Evolutionary conservation across 2,888 invertebrate genomes (phyloP).

Genomic region (Pseudococcus jackbeardsleyi): DNA sequence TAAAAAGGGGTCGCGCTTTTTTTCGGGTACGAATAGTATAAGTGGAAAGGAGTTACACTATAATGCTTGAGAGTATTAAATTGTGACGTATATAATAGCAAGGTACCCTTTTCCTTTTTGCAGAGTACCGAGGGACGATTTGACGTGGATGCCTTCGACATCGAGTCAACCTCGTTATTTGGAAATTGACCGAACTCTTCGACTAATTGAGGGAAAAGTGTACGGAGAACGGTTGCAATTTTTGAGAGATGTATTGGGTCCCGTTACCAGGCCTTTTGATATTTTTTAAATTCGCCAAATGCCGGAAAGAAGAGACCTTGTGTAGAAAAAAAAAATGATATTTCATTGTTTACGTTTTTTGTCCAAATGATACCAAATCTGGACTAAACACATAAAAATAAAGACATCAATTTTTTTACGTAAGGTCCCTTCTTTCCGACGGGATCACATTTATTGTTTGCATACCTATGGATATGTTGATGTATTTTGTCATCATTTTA

Average conservation of each 20-base stretch:
- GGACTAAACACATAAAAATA: no score
- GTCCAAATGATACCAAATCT: no score
- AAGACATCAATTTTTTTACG: no score
- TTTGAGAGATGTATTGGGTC: conserved; percentile 20
- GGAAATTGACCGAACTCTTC: conserved; percentile 12
- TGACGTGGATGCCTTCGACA: conserved; percentile 34
- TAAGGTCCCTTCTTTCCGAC: no score
- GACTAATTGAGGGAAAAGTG: conserved; percentile 26
- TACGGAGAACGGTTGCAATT: conserved; percentile 36
- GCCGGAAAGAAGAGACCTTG: no score
- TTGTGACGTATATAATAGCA: not conserved
- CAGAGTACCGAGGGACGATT: conserved; percentile 14
- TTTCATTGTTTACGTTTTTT: no score
- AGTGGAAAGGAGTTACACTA: not conserved
- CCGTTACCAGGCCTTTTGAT: conserved; percentile 14
- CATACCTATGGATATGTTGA: no score
- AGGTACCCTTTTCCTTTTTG: not conserved
- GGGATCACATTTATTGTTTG: no score
- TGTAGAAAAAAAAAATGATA: no score
- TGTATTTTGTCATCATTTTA: no score
- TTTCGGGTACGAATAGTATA: not conserved
- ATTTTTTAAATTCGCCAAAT: not conserved
- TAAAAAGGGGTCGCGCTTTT: not conserved
- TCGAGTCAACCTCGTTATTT: conserved; percentile 47
- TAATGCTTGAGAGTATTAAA: not conserved